phyloP scores from a whole-genome alignment of 2,113 vertebrate species.

The Desmodus rotundus region DNA sequence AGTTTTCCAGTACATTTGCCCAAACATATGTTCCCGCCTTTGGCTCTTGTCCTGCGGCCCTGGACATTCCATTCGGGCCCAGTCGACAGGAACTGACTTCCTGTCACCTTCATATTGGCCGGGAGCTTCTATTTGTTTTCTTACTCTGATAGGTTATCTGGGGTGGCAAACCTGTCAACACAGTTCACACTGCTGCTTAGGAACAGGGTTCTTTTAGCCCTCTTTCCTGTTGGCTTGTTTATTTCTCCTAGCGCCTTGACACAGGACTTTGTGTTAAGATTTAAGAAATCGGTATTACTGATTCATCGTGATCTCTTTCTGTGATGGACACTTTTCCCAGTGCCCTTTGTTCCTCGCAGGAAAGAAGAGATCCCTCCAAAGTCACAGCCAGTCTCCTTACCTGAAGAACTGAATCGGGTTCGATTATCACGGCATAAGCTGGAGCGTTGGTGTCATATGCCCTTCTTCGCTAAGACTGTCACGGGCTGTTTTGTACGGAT shows the following conservation, averaged over 20 bases:
- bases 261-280: not conserved
- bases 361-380: slow-evolving; percentile 97
- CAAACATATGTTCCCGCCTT: not conserved
- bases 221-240: not conserved
- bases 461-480: slow-evolving; percentile 97
- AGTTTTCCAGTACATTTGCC: not conserved
- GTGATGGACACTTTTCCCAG: not conserved
- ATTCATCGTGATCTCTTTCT: not conserved
- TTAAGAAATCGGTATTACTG: not conserved
- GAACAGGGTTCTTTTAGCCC: not conserved
- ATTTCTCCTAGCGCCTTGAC: not conserved
- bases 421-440: slow-evolving; percentile 96
- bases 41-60: not conserved
- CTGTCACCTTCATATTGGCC: not conserved
- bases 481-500: slow-evolving; percentile 98
- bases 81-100: not conserved
- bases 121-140: not conserved
- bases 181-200: not conserved
- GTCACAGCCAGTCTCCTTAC: slow-evolving; percentile 94
- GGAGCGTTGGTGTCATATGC: slow-evolving; percentile 99
- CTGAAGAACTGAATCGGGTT: slow-evolving; percentile 95
- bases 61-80: not conserved
- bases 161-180: not conserved
- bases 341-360: slow-evolving; percentile 75
- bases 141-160: not conserved